These are phyloP conservation scores for Garrulus glandarius DNA, from an alignment of 2,797 vertebrate genomes.

Conservation along the genomic window DNA sequence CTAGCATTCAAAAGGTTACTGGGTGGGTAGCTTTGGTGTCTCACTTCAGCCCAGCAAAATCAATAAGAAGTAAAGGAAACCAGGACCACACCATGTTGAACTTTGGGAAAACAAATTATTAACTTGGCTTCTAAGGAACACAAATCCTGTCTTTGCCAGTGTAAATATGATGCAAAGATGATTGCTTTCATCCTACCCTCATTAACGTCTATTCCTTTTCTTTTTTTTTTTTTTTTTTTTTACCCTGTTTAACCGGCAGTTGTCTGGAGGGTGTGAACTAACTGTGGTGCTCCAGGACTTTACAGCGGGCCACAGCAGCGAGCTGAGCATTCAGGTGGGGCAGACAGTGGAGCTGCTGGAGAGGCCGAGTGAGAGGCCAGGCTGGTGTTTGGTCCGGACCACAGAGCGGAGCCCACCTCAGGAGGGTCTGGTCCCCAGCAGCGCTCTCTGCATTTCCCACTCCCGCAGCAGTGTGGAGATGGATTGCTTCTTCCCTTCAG, in stretches of 20 bases:
- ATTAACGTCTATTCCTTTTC: background rate
- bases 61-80: constrained; percentile 31
- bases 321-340: constrained; percentile 91
- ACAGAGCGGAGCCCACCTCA: constrained; percentile 88
- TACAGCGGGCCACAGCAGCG: constrained; percentile 81
- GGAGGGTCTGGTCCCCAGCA: constrained; percentile 93
- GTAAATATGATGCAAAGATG: constrained; percentile 39
- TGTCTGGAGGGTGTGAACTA: constrained; percentile 93
- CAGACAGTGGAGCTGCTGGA: constrained; percentile 97
- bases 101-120: constrained; percentile 54
- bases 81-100: background rate
- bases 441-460: constrained; percentile 91
- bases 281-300: constrained; percentile 95
- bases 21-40: constrained; percentile 14
- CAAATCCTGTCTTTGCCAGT: constrained; percentile 24
- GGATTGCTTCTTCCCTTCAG: constrained; percentile 89
- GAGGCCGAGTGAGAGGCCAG: constrained; percentile 87
- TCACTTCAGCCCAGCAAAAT: background rate
- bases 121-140: constrained; percentile 17
- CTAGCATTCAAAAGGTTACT: background rate
- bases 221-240: background rate
- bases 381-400: constrained; percentile 92
- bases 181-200: background rate
- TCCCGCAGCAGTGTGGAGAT: constrained; percentile 96
- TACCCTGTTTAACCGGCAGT: constrained; percentile 67